Percentiles rank a stretch among this genome's conserved stretches.
These are phyloP conservation scores for Pseudopipra pipra DNA, from an alignment of 2,113 vertebrate genomes.

Conservation along the genomic window DNA sequence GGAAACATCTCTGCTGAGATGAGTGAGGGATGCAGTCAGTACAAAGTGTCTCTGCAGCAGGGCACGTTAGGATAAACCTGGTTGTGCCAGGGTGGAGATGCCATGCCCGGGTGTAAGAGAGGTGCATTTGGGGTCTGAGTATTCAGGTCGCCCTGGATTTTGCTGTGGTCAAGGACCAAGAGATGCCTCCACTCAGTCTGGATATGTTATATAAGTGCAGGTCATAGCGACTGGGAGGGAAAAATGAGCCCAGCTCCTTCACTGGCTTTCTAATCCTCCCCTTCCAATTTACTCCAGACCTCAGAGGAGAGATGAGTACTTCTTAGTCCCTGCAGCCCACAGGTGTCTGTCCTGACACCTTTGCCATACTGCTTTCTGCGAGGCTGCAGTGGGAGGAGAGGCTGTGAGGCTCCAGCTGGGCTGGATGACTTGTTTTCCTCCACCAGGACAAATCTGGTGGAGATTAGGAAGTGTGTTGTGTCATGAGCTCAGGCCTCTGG, in stretches of 20 bases:
- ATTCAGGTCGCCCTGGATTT: not conserved
- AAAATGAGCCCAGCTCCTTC: not conserved
- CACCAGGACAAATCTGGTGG: not conserved
- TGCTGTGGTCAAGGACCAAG: not conserved
- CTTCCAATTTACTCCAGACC: not conserved
- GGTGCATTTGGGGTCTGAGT: not conserved
- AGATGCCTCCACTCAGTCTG: not conserved
- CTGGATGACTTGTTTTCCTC: not conserved
- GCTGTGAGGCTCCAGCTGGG: not conserved
- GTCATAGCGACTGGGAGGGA: not conserved
- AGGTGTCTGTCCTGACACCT: not conserved
- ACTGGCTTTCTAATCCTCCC: not conserved
- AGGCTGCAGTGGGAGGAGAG: not conserved
- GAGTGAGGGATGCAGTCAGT: not conserved
- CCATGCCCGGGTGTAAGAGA: not conserved
- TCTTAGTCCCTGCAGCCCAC: not conserved
- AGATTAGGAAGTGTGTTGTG: conserved; percentile 2
- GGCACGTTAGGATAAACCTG: not conserved
- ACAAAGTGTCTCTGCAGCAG: not conserved
- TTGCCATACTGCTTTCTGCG: not conserved
- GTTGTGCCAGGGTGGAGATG: not conserved
- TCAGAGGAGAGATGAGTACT: not conserved
- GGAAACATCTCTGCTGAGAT: not conserved
- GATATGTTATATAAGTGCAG: not conserved
- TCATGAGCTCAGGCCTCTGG: not conserved